Base-by-base conservation (phyloP, 2,113 vertebrate species). In the Siniperca knerii region DNA sequence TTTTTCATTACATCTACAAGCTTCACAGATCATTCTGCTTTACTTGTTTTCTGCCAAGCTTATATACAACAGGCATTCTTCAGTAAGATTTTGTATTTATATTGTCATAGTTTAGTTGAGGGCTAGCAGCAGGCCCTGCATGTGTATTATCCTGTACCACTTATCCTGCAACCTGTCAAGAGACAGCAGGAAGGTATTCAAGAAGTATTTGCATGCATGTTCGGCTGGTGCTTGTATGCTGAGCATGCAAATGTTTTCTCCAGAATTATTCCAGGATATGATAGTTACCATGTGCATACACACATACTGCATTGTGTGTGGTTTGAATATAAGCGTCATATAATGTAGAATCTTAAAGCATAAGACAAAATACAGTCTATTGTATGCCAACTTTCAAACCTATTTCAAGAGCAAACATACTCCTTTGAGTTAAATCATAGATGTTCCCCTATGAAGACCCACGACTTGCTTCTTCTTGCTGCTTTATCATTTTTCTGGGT, bases 171-270 rank as follows among this genome's bases (percentile, higher is more conserved):
- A 75, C 74, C 75, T 74, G 82, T 79, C 64, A 71, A 69, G 33
- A 65, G 70, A 61, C 72, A 52, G 33, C 75, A 87, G 77, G 81
- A 57, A 90, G 33, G 29, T 72, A 68, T 85, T 90, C 77, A 85
- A 57, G 52, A 69, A 58, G 78, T 61, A 89, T 94, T 93, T 94
- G 92, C 92, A 89, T 93, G 75, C 11, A 76, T 71, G 76, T 73
- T 77, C 67, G 7, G 46, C 29, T 62, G 54, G 58, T 6, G 9
- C 74, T 75, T 23, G 25, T 72, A 46, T 61, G 68, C 48, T 21
- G 55, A 75, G 72, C 81, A 94, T 90, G 90, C 87, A 95, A 95
- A 95, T 93, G 25, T 44, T 69, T 79, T 1, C 62, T 58, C n/a
- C 70, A 74, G 72, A 89, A 72, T 72, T 61, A 84, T 85, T 89